Base-by-base conservation (phyloP, 2,113 vertebrate genomes). In the Naja naja region DNA sequence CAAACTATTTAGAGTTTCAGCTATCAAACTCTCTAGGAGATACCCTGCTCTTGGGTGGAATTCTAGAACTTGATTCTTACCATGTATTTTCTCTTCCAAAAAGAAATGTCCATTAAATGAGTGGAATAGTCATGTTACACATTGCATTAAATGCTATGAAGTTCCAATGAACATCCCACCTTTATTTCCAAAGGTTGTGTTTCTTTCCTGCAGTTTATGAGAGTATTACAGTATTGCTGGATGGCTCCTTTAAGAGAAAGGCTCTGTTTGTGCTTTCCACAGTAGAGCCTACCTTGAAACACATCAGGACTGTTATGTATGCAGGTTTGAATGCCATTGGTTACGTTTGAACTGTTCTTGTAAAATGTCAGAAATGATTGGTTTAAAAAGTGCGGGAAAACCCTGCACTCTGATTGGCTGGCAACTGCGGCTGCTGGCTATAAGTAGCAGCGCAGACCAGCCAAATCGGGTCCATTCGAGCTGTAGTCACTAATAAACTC, bases 1-100 rank as follows among this genome's bases (percentile, higher is more conserved):
- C 89, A 0, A 4, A 0, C 25, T 91, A 89, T 0, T 11, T 94
- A 93, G 94, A 93, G n/a, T 93, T 94, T 91, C 64, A 27, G 93
- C 8, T n/a, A 14, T 69, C 30, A n/a, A 14, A 69, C 64, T n/a
- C 4, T 92, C 81, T 85, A 87, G 27, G 89, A 93, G 30, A 94
- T 93, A 88, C 5, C 4, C 60, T 69, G 27, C 27, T 69, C 60
- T 69, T n/a, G 3, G 9, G 60, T n/a, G 27, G 60, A 69, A 69
- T 69, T 69, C 25, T 27, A n/a, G 11, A 30, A 69, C 4, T 69
- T 69, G 30, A 69, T 4, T n/a, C 30, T 69, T n/a, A 69, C 64
- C 30, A 16, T 69, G 10, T n/a, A 14, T 64, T 64, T 64, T 30
- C 27, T 64, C 3, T 30, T 30, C 60, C 60, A 12, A 12, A 64